Evolutionary conservation across 1,140 invertebrate genomes (phyloP).

Genomic region (Tetragonula clypearis): DNA sequence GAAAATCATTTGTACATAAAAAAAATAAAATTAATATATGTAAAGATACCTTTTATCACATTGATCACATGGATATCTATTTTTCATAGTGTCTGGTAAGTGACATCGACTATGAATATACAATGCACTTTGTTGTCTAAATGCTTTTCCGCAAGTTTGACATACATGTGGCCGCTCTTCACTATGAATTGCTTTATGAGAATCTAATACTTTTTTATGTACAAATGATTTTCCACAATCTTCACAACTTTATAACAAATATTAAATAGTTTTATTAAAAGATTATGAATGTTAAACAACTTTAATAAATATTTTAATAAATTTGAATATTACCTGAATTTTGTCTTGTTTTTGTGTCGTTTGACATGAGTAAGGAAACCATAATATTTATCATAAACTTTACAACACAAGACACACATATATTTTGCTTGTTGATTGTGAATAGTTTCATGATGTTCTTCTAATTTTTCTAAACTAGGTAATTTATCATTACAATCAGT

Average conservation of each 20-base stretch:
- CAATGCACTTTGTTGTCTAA: constrained; percentile 83
- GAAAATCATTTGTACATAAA: no score
- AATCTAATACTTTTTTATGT: constrained; percentile 81
- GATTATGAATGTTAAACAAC: not conserved
- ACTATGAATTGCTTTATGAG: constrained; percentile 81
- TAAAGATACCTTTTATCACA: constrained; percentile 82
- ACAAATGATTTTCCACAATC: constrained; percentile 83
- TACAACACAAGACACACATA: constrained; percentile 84
- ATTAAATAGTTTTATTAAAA: constrained; percentile 16
- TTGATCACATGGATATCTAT: constrained; percentile 83
- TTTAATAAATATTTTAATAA: not conserved
- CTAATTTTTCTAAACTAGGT: constrained; percentile 80
- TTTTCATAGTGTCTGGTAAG: constrained; percentile 83
- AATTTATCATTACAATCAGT: constrained; percentile 83
- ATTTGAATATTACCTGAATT: constrained; percentile 78
- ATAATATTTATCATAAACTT: constrained; percentile 84
- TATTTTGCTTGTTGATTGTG: constrained; percentile 83
- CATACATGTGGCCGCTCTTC: constrained; percentile 82
- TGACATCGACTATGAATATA: constrained; percentile 83
- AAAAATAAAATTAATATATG: constrained; percentile 1
- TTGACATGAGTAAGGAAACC: constrained; percentile 83
- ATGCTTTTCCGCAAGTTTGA: constrained; percentile 83
- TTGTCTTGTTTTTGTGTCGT: constrained; percentile 81
- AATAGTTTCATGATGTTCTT: constrained; percentile 81
- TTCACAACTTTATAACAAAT: constrained; percentile 77